Base-by-base conservation (phyloP, 1,140 invertebrate genomes). In the Drosophila prosaltans region DNA sequence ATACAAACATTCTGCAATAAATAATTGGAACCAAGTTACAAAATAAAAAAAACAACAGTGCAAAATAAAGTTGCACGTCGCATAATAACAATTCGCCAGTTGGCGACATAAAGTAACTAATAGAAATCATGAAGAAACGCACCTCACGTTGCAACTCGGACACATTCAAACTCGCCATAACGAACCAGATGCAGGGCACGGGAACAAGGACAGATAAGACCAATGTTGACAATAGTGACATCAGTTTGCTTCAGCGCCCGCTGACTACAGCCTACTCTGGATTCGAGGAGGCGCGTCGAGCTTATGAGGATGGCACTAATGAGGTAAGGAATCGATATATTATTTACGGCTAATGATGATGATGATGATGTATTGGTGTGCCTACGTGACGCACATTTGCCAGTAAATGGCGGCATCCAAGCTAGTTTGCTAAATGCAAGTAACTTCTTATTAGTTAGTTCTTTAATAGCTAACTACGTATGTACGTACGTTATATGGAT, bases 201-300 rank as follows among this genome's bases (percentile, higher is more conserved):
- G 83, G 73, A 39, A 67, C 43, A 30, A n/a, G 24, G 40, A 62
- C 41, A n/a, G 62, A 69, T 72, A 81, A 78, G 21, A 24, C 6
- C 24, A 51, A 51, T 51, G 45, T 51, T 26, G 45, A 51, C 45
- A 51, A 51, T 26, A 51, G 45, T 48, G 95, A 95, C 83, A 93
- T 94, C 74, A 94, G 95, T 63, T 78, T 94, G 54, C 91, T 96
- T 57, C 93, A 94, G 74, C 95, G 94, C 82, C 94, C 95, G 24
- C 93, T 95, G 75, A 91, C 93, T 24, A 95, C 94, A 30, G 94
- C 94, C 81, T 85, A 95, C 54, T 94, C 94, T 36, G 94, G 94
- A 36, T 94, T 95, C 83, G 92, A 93, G 66, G 94, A 95, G 78
- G 94, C 94, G 4, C 92, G 94, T 41, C 93, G 93, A 66, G 93